Conservation (phyloP, 1,140 invertebrate genomes). For the Propsilocerus akamusi region DNA sequence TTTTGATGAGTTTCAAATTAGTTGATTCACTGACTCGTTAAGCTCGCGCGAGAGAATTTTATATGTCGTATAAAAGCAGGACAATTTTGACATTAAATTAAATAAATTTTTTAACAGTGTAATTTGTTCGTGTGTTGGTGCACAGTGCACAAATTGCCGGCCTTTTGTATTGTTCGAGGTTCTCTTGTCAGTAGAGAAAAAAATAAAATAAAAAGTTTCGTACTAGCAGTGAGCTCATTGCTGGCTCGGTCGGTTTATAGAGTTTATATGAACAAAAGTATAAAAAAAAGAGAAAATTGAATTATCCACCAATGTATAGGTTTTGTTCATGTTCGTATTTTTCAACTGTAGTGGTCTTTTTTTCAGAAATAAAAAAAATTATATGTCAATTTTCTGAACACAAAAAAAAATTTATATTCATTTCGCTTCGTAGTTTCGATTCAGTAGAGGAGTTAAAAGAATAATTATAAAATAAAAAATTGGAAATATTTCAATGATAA, state of each 20-base stretch:
- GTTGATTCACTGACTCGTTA: too few species aligned
- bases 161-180: slow-evolving; percentile 3
- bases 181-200: not conserved
- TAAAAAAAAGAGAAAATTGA: slow-evolving; percentile 4
- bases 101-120: slow-evolving; percentile 3
- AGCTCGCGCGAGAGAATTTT: too few species aligned
- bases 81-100: not conserved
- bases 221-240: too few species aligned
- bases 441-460: not conserved
- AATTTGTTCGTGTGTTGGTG: not conserved
- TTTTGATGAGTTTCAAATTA: too few species aligned
- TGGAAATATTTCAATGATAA: not conserved
- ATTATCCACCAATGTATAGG: slow-evolving; percentile 1
- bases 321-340: not conserved
- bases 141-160: not conserved
- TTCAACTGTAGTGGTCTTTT: not conserved
- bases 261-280: too few species aligned
- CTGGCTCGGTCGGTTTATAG: too few species aligned
- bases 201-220: not conserved
- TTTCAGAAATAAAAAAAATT: too few species aligned
- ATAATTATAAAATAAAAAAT: not conserved
- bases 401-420: slow-evolving; percentile 1
- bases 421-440: slow-evolving; percentile 2
- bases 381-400: slow-evolving; percentile 4
- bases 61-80: too few species aligned